Evolutionary conservation across 2,888 invertebrate species (phyloP), one percentile per base, ranked within the genome.

Genomic region (Rhimphoctona megacephalus): DNA sequence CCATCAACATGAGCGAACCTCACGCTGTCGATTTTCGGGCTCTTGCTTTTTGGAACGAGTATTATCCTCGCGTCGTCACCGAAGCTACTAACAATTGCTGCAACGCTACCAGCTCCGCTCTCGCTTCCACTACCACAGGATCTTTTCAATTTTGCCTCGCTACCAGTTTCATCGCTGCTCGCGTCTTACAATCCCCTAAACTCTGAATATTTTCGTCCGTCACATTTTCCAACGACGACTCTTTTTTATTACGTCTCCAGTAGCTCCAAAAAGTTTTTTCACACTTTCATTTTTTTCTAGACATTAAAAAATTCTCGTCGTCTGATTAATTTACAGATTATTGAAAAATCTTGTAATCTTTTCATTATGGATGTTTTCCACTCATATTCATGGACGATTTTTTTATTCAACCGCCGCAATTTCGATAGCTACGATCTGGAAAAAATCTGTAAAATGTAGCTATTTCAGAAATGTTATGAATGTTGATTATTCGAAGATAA

Each of bases 41-140:
- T 33, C 96, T 97, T 88, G 96, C 97, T 87, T 98, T 98, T 94
- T 98, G 98, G 98, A 97, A 97, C 90, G 96, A 97, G 86, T 97
- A 97, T 93, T 98, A 97, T 92, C 98, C 98, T 0, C 96, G 96
- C 94, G 96, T 98, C 61, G 94, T 97, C 17, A 96, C 96, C 90
- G 96, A 97, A 87, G 96, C 97, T 0, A 96, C 96, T 5, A 91
- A 92, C 81, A 96, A 96, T 91, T 98, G 98, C 92, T 98, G 98
- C 91, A 97, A 97, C 92, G 95, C 93, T 5, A 95, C 95, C 4
- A 92, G 85, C 80, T 76, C 67, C 54, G 67, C 54, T n/a, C 49
- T 67, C 61, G 81, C 73, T 81, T 73, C 88, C 70, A 33, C 52
- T 57, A 52, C 74, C 2, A 67, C 84, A 0, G 74, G 39, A 5